Conservation (phyloP, 2,113 vertebrate species). For the Thunnus maccoyii region DNA sequence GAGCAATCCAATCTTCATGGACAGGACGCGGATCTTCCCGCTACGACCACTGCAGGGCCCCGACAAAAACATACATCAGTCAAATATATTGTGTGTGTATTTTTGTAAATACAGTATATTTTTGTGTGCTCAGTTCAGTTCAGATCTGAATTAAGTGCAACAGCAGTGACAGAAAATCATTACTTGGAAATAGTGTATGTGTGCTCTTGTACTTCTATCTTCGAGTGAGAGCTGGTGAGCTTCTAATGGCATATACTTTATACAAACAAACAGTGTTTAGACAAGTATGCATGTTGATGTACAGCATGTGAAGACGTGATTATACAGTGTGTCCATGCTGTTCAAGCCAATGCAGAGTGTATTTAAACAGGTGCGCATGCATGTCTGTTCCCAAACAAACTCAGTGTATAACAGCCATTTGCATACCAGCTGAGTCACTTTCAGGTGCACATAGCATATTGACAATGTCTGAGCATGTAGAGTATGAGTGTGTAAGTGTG, state of each 20-base stretch:
- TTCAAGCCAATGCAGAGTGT: not conserved
- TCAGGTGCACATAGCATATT: not conserved
- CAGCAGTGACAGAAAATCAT: slow-evolving; percentile 46
- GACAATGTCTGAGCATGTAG: not conserved
- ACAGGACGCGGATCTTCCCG: slow-evolving; percentile 95
- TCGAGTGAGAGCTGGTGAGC: not conserved
- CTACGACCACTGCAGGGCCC: slow-evolving; percentile 89
- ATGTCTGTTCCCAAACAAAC: slow-evolving; percentile 24
- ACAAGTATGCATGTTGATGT: not conserved
- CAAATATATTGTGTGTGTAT: slow-evolving; percentile 2
- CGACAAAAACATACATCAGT: slow-evolving; percentile 17
- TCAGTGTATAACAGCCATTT: not conserved
- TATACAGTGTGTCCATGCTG: not conserved
- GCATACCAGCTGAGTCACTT: not conserved
- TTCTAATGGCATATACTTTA: not conserved
- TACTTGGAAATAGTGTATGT: not conserved
- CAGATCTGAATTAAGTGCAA: slow-evolving; percentile 21
- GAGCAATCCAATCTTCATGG: slow-evolving; percentile 96
- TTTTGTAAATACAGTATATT: slow-evolving; percentile 15
- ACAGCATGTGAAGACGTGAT: slow-evolving; percentile 11
- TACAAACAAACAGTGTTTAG: slow-evolving; percentile 7
- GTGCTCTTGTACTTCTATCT: not conserved
- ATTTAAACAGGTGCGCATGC: slow-evolving; percentile 17
- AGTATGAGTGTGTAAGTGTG: not conserved
- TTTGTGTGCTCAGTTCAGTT: slow-evolving; percentile 12